Base-by-base conservation (phyloP, 2,797 vertebrate species). In the Heterohyrax brucei region DNA sequence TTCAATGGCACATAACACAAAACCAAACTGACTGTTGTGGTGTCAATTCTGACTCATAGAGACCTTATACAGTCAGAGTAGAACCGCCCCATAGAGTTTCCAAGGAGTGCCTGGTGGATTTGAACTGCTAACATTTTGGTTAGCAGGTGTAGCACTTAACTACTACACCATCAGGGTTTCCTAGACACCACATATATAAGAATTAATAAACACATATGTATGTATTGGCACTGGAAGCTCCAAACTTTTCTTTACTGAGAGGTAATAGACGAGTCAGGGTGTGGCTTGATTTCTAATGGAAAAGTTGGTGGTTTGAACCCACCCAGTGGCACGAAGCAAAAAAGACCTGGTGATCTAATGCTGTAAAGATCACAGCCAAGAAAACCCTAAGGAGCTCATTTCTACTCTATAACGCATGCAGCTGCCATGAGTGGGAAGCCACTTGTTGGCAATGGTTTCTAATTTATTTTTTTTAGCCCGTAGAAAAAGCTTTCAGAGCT, bases 401-500 rank as follows among this genome's bases (percentile, higher is more conserved):
- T 72, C 70, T 62, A 62, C 61, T n/a, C n/a, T 70, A 30, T 70
- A 70, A 33, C 30, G 16, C 68, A n/a, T 16, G 12, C 4, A 16
- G 68, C 33, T 14, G 13, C 68, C 16, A 70, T 30, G 9, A 7
- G 9, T 70, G 14, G 16, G 30, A 33, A 33, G 5, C 30, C 68
- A 16, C 68, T 70, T 9, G 10, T 4, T n/a, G 56, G 13, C 56
- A 59, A 59, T 59, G 56, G 4, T 50, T 48, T 53, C 68, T 77
- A 48, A 68, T 64, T 62, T 12, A 10, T n/a, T 14, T 26, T 61
- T 85, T 53, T 56, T 8, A 82, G 7, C 26, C 46, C 48, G 28
- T 53, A 88, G 78, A 62, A 62, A 89, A 77, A 10, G 0, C 76
- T 95, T 84, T 44, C 28, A 33, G 61, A 84, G 87, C 61, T 46